Percentiles rank a stretch among this genome's conserved stretches.
Conservation (phyloP, 2,113 vertebrate species). For the Gymnorhina tibicen region DNA sequence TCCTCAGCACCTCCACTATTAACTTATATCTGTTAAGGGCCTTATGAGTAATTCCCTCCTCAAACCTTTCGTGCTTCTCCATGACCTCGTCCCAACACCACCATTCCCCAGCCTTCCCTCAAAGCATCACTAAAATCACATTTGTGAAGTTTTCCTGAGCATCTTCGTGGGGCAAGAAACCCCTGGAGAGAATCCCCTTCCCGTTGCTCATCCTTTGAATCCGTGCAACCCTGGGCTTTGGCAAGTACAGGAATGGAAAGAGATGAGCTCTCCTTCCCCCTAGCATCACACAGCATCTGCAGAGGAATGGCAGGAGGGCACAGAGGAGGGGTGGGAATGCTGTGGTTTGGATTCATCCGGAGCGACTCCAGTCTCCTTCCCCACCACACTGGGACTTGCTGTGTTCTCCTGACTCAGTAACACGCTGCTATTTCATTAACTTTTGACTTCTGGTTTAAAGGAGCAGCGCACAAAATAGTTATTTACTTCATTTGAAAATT, state of each 20-base stretch:
- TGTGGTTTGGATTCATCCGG: neutral
- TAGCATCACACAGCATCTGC: neutral
- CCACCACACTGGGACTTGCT: neutral
- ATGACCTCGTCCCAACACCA: neutral
- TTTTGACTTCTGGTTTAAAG: conserved; percentile 69
- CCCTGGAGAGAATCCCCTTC: neutral
- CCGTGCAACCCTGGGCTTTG: accelerated
- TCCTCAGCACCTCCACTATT: neutral
- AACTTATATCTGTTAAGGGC: neutral
- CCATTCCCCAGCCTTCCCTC: neutral
- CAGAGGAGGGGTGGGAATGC: neutral
- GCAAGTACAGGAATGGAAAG: neutral
- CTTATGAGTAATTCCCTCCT: neutral
- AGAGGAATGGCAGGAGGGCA: neutral
- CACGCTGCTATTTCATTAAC: conserved; percentile 61
- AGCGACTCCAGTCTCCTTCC: neutral
- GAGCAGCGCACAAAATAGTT: conserved; percentile 60
- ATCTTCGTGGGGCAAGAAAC: neutral
- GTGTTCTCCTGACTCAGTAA: conserved; percentile 23
- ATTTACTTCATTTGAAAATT: conserved; percentile 71
- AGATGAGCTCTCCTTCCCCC: neutral
- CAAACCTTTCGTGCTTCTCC: neutral
- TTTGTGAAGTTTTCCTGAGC: neutral
- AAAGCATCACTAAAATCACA: neutral
- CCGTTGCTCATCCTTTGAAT: neutral